A percentile compares a stretch with the other conserved stretches of the same genome.
Evolutionary conservation across 2,888 invertebrate genomes (phyloP).

Genomic region (Drosophila subquinaria): DNA sequence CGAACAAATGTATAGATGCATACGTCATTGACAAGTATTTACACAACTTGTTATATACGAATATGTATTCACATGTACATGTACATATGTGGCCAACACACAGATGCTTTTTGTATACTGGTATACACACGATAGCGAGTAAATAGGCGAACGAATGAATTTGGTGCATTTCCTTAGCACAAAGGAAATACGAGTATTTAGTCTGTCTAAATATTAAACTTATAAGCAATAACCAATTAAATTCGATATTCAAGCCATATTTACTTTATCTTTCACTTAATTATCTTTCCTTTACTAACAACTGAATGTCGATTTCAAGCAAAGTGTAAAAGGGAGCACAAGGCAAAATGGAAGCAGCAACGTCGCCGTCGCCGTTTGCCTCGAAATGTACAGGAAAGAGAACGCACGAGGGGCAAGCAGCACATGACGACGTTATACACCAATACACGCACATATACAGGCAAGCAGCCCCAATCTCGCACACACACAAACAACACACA

Average conservation of each 20-base stretch:
- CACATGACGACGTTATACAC: constrained; percentile 73
- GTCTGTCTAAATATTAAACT: background rate
- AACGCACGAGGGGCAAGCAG: constrained; percentile 72
- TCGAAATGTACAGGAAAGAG: constrained; percentile 64
- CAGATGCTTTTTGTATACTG: constrained; percentile 46
- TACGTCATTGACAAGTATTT: constrained; percentile 41
- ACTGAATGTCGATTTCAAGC: constrained; percentile 49
- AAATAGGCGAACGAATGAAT: constrained; percentile 28
- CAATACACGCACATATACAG: constrained; percentile 38
- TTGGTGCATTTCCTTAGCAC: constrained; percentile 35
- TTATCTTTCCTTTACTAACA: constrained; percentile 32
- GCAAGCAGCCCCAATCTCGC: constrained; percentile 55
- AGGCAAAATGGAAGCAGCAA: constrained; percentile 36
- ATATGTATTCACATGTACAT: constrained; percentile 10
- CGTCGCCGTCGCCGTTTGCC: constrained; percentile 42
- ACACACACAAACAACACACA: constrained; percentile 31
- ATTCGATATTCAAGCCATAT: constrained; percentile 16
- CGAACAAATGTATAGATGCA: background rate
- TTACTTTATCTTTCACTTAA: constrained; percentile 17
- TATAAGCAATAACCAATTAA: constrained; percentile 10
- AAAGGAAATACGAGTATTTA: constrained; percentile 11
- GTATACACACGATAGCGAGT: constrained; percentile 49
- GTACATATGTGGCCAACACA: constrained; percentile 17
- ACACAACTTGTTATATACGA: constrained; percentile 55
- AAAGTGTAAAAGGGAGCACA: constrained; percentile 51